Base-by-base conservation (phyloP, 2,888 invertebrate species). In the Patella ulyssiponensis region DNA sequence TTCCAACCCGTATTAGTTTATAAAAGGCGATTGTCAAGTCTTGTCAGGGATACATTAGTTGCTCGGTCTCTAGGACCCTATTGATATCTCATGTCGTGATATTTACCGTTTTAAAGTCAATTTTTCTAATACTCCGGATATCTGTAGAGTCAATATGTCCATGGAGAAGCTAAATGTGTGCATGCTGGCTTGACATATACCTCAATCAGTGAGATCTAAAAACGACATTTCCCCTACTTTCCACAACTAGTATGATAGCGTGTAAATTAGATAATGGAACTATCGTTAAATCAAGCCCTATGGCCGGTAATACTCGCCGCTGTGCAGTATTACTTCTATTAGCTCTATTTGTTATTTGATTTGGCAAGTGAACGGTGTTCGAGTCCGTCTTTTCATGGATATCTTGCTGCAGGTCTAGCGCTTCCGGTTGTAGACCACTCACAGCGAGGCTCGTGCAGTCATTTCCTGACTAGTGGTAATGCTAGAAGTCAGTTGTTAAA, bases 371-470 rank as follows among this genome's bases (percentile, higher is more conserved):
- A 64, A 64, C 64, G 64, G 23, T 20, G 64, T 23, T 64, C 23
- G 23, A 64, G 23, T 64, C 23, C 64, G 64, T 64, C 64, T 64
- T 64, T 64, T 64, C 64, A 64, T 64, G 64, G 23, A 20, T 23
- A 64, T 20, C 23, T 64, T 23, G 64, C 64, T 64, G 64, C 64
- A 64, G 64, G 64, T 64, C 64, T 20, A 64, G 20, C 64, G 64
- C 64, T 64, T 64, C 64, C 64, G 64, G 64, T 64, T 64, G 20
- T 64, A 64, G 64, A 64, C 64, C 64, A 64, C 64, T 64, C 64
- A 64, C 20, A 14, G 64, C 64, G 64, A 64, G 23, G 23, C 23
- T 64, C 64, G 64, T 64, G 64, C 64, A 64, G 20, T 64, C 23
- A 64, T 23, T 64, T 64, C 64, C 64, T 20, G 64, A 23, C 11